phyloP scores from a whole-genome alignment of 2,888 invertebrate species.

The Temnothorax ravouxi region DNA sequence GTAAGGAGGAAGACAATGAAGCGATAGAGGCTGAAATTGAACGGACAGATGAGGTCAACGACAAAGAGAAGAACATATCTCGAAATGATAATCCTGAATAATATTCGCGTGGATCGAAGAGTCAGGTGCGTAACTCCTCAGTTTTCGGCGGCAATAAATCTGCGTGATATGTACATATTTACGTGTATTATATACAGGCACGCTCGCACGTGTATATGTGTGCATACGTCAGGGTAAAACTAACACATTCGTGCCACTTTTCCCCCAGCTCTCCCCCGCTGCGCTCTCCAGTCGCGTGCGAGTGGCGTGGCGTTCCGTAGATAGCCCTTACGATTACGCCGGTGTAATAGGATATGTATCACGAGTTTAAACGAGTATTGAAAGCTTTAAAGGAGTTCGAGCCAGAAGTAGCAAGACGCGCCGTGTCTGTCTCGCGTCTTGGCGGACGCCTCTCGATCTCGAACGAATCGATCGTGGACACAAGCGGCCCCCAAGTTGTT shows the following conservation, averaged over 20 bases:
- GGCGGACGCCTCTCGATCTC: conserved; percentile 60
- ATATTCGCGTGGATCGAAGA: conserved; percentile 39
- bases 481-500: conserved; percentile 34
- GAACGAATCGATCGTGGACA: conserved; percentile 59
- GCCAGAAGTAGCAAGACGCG: conserved; percentile 12
- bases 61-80: conserved; percentile 6
- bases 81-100: conserved; percentile 27
- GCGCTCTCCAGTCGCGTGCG: conserved; percentile 30
- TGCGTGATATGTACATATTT: conserved; percentile 66
- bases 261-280: neutral
- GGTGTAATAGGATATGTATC: conserved; percentile 63
- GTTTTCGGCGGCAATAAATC: conserved; percentile 68
- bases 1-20: neutral
- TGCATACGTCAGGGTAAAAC: conserved; percentile 72
- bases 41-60: neutral
- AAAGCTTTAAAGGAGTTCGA: conserved; percentile 31
- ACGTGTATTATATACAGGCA: conserved; percentile 64
- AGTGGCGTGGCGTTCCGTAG: conserved; percentile 54
- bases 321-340: conserved; percentile 58
- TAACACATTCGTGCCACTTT: conserved; percentile 60
- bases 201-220: conserved; percentile 65
- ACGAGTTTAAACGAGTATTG: conserved; percentile 61
- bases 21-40: neutral
- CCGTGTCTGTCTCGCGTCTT: conserved; percentile 10
- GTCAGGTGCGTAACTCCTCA: conserved; percentile 58